Evolutionary conservation across 1,140 invertebrate genomes (phyloP), one percentile per base, ranked within the genome.

Genomic region (Oreohelix idahoensis): DNA sequence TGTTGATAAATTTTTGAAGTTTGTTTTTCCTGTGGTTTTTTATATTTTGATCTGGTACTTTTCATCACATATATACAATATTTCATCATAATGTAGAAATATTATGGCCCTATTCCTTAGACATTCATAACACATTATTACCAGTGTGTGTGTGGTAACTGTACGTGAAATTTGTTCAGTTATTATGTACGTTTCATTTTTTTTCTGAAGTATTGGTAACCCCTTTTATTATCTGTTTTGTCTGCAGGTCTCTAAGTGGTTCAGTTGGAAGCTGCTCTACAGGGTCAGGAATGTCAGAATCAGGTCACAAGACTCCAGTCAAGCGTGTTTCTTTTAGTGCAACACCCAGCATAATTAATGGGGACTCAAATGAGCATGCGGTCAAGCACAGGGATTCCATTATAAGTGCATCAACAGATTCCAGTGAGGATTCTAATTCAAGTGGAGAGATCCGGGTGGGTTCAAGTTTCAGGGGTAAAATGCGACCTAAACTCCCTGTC

Each of bases 301-400:
- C 82, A 29, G 66, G 83, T 1, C 89, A 90, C 32, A 90, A 89
- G 84, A 86, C 86, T 10, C 89, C 89, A 45, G 88, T 89, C 4
- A 91, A 91, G 83, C 85, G 90, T 36, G 90, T 91, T n/a, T 91
- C 90, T n/a, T 91, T 91, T 79, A 91, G 90, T 83, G 90, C 89
- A 74, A 91, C 89, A 32, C 90, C 90, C 83, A 88, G 89, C 84
- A 89, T 91, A 35, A 91, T 91, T 51, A 88, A 89, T 83, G 86
- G 87, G 23, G 88, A 89, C 79, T 84, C 84, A 11, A 83, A 86
- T 13, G 88, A 89, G 70, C 87, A 90, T 35, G 82, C 86, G 4
- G 84, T 84, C 17, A 82, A 87, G 42, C 90, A 91, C 79, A 78
- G 90, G 32, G 90, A 91, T 86, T 91, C 90, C 58, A 91, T 91